Conservation (phyloP, 2,888 invertebrate species). For the Prosopocoilus inquinatus region DNA sequence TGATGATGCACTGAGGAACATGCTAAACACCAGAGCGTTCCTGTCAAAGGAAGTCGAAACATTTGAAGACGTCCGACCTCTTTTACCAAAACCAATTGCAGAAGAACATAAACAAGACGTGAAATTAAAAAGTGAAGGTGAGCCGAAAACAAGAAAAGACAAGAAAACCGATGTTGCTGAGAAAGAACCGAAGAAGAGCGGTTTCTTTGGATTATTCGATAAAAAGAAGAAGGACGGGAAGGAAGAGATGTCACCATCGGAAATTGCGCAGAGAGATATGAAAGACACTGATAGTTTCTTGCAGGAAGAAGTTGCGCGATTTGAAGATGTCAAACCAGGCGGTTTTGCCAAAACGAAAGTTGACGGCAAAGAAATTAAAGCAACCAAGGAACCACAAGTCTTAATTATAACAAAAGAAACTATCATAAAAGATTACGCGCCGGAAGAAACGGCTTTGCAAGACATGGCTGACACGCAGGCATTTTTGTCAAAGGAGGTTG, state of each 20-base stretch:
- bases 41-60: slow-evolving; percentile 32
- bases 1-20: slow-evolving; percentile 22
- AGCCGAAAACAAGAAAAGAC: slow-evolving; percentile 1
- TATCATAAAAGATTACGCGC: background rate
- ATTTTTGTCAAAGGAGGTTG: slow-evolving; percentile 37
- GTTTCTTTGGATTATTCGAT: slow-evolving; percentile 29
- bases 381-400: too few species aligned
- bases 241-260: slow-evolving; percentile 8
- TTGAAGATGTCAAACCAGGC: slow-evolving; percentile 22
- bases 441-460: slow-evolving; percentile 28
- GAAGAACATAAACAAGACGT: slow-evolving; percentile 4
- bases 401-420: background rate
- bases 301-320: slow-evolving; percentile 23
- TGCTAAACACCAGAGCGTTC: slow-evolving; percentile 32
- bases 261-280: slow-evolving; percentile 6
- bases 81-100: background rate
- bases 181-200: slow-evolving; percentile 24
- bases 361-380: background rate
- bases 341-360: background rate
- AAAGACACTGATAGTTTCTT: slow-evolving; percentile 21
- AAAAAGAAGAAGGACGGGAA: slow-evolving; percentile 18
- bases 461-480: slow-evolving; percentile 35
- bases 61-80: slow-evolving; percentile 27
- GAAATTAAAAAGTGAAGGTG: background rate
- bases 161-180: slow-evolving; percentile 16